Conservation (phyloP, 2,797 vertebrate species). For the Caiman crocodilus region DNA sequence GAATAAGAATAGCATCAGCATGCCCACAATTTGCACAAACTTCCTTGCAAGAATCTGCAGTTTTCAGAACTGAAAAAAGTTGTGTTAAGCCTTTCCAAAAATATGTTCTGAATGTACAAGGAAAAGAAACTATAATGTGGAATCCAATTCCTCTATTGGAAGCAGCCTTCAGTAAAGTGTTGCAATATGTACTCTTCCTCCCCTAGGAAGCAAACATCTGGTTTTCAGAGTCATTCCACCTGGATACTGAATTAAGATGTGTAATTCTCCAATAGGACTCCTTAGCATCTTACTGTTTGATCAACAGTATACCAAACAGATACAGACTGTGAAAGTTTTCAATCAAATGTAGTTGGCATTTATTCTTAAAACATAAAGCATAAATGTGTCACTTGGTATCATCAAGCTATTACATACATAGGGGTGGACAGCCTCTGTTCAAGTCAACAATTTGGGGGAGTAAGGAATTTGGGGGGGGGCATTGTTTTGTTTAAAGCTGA, state of each 20-base stretch:
- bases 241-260: not conserved
- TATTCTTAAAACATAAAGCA: not conserved
- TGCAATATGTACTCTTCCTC: not conserved
- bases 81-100: not conserved
- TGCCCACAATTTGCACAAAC: not conserved
- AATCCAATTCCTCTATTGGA: not conserved
- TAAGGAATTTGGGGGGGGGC: too few species aligned
- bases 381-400: not conserved
- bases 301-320: not conserved
- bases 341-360: not conserved
- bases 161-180: not conserved
- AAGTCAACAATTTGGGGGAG: conserved; percentile 6
- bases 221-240: not conserved
- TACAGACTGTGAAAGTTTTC: not conserved
- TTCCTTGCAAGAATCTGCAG: not conserved
- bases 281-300: not conserved
- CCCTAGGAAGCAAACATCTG: not conserved
- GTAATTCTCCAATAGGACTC: not conserved
- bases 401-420: not conserved
- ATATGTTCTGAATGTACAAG: not conserved
- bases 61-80: not conserved
- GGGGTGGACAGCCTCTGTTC: not conserved
- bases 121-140: not conserved
- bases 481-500: not conserved
- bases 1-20: not conserved